Evolutionary conservation across 2,797 vertebrate genomes (phyloP), one percentile per base, ranked within the genome.

Genomic region (Morus bassanus): DNA sequence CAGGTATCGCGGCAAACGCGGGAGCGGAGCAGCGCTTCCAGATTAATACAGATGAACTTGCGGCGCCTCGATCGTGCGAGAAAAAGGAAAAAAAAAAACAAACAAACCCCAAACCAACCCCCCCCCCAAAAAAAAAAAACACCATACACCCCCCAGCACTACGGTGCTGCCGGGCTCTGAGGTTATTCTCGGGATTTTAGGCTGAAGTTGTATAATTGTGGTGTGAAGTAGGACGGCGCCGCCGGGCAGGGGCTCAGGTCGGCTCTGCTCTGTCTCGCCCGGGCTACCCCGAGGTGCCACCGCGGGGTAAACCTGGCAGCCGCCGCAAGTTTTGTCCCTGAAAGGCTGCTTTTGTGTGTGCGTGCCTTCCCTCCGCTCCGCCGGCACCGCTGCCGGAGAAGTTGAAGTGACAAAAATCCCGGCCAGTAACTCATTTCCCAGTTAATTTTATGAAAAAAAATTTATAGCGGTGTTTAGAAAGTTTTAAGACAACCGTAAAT

Each of bases 401-500:
- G 51, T 65, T 63, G 43, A 73, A 70, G 92, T 87, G 82, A 90
- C 56, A 93, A 97, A 97, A 97, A 97, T 91, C 94, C 81, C 82
- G 91, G 96, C 95, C 95, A 96, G 74, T 96, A 97, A 97, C 90
- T 97, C 92, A 97, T 97, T 97, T 96, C 97, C 91, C 92, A 91
- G 94, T 97, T 96, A 96, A 97, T 97, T 98, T 98, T 96, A 94
- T 96, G 96, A 84, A 93, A 94, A 95, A 93, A 78, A 68, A 37
- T 78, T 97, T 95, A 97, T 89, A 95, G 89, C 87, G n/a, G 91
- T 94, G 95, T 97, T 98, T 92, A 95, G 96, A 97, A 98, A 98
- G 96, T 98, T 98, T 98, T 95, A 96, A 98, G 96, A 95, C 96
- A 94, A 95, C 76, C 82, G 90, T 97, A 96, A 97, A 96, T 98